Evolutionary conservation across 2,888 invertebrate species (phyloP), one percentile per base, ranked within the genome.

Genomic region (Apamea sordens): DNA sequence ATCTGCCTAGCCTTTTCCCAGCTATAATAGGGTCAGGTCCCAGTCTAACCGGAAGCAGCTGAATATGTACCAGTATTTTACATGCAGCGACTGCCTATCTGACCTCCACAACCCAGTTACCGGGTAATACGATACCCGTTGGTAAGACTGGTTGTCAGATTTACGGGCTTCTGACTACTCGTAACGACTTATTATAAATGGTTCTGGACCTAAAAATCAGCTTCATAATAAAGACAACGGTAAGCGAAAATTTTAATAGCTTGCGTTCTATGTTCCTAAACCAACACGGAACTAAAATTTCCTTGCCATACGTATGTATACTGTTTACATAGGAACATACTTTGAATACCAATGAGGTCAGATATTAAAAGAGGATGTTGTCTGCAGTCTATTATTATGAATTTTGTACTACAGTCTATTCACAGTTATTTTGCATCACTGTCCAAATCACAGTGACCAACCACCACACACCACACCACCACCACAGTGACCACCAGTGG

Each of bases 201-300:
- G 13, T 4, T 3, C 18, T 41, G n/a, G n/a, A 59, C 53, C 44
- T 59, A 11, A 28, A 73, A 73, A 41, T 76, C 13, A 64, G 50
- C 24, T 2, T 32, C 6, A 3, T 64, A 73, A 63, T 68, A 11
- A 65, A 41, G 15, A 47, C n/a, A 56, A 47, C 44, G 3, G 36
- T 63, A 24, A 59, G 68, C 73, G 15, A 64, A 73, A 67, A 80
- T 73, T 28, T 69, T 68, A 73, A 65, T 3, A 67, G 36, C 32
- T 78, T 68, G 44, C 61, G 28, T 32, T 71, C 64, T 15, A 68
- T 15, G 64, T 61, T 53, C 74, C 86, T 82, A 77, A 85, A 76
- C 47, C 15, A 79, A 85, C 77, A 84, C 47, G 65, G 76, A 75
- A 77, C 56, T 75, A 61, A 56, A 32, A 76, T 76, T 63, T 68